Percentiles rank a stretch among this genome's conserved stretches.
Evolutionary conservation across 2,888 invertebrate species (phyloP).

Genomic region (Sinelater perroti): DNA sequence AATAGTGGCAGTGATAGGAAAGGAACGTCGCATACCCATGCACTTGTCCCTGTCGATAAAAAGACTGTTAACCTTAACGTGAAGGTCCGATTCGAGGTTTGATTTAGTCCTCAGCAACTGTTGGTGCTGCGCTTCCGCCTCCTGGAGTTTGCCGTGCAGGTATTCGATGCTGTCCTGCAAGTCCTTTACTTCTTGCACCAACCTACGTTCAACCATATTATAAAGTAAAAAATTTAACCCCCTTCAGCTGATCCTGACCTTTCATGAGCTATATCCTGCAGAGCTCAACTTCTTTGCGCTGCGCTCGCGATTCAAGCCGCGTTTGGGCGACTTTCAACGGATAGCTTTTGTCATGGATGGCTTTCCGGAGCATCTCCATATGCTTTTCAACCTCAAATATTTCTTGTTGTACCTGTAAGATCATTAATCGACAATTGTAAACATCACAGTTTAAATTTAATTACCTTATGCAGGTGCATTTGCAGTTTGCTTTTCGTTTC

Average conservation of each 20-base stretch:
- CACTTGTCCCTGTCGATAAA: constrained; percentile 97
- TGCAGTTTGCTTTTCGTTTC: constrained; percentile 88
- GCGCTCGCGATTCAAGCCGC: constrained; percentile 86
- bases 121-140: constrained; percentile 87
- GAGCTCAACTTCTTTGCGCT: constrained; percentile 88
- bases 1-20: constrained; percentile 86
- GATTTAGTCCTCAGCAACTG: constrained; percentile 83
- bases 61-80: constrained; percentile 85
- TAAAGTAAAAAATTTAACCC: not conserved
- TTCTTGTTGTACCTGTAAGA: constrained; percentile 83
- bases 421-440: not conserved
- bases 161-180: constrained; percentile 83
- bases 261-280: constrained; percentile 87
- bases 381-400: constrained; percentile 93
- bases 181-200: constrained; percentile 87
- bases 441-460: not conserved
- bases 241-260: constrained; percentile 63
- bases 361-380: constrained; percentile 87
- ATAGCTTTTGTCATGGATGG: constrained; percentile 87
- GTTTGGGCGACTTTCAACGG: constrained; percentile 89
- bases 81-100: constrained; percentile 84
- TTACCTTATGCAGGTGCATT: constrained; percentile 77
- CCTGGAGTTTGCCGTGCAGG: constrained; percentile 82
- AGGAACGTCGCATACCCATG: constrained; percentile 88
- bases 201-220: constrained; percentile 61